Base-by-base conservation (phyloP, 2,113 vertebrate genomes). In the Corvus cornix region DNA sequence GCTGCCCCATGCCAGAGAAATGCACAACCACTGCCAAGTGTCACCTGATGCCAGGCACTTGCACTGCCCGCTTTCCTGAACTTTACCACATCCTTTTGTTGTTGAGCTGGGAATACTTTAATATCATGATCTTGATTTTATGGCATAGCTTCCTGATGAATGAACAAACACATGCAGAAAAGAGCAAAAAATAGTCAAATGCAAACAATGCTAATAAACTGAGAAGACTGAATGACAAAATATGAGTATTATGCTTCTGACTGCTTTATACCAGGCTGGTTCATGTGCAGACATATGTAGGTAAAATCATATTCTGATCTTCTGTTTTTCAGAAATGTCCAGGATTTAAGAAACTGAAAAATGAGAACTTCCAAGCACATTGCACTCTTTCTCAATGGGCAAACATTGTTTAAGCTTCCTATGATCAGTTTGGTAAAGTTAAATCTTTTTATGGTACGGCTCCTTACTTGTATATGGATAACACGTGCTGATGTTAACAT, bases 1-100 rank as follows among this genome's bases (percentile, higher is more conserved):
- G 53, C 13, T 14, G 44, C 14, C 0, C 19, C 41, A 23, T 0
- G 0, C 8, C 3, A 2, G 37, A 75, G 35, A 91, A 69, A 83
- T 10, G 46, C 9, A n/a, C 35, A 43, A 84, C 10, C 9, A n/a
- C 12, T 7, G 6, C 4, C 46, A 66, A n/a, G 23, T 41, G 24
- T 43, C 26, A 63, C 12, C 17, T 43, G 37, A 51, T 31, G 28
- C 10, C 15, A 41, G 24, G 16, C 13, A 60, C 8, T 44, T 51
- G 12, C 39, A 49, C 9, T 52, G 22, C 24, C 55, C 26, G 63
- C 20, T 31, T 76, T 76, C 62, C 37, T 59, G n/a, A 79, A 59
- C 35, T 33, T 56, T 27, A 72, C 22, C 23, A 41, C 3, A 35
- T 23, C 26, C 31, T 62, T 62, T 31, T 31, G 10, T n/a, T 35